Conservation (phyloP, 2,113 vertebrate species). For the Dolichotis patagonum region DNA sequence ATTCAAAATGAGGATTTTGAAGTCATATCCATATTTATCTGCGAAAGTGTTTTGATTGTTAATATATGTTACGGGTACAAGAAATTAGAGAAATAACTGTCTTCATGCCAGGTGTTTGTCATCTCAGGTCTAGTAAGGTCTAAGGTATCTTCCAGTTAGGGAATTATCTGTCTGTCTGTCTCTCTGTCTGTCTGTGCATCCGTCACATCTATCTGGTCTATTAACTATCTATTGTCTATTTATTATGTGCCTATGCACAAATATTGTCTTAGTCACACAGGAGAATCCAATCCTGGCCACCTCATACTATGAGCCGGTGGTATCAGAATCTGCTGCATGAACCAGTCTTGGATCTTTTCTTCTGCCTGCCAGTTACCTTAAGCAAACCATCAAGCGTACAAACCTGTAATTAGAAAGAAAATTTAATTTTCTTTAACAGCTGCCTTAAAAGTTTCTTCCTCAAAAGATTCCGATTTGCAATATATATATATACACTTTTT, state of each 20-base stretch:
- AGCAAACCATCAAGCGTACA: constrained; percentile 19
- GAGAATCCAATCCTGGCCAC: neutral
- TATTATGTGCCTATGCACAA: neutral
- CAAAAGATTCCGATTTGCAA: constrained; percentile 53
- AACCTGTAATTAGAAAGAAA: constrained; percentile 40
- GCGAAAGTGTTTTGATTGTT: neutral
- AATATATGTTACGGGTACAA: neutral
- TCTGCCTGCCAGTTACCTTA: neutral
- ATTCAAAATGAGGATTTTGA: neutral
- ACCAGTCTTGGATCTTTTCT: neutral
- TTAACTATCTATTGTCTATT: neutral
- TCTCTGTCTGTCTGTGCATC: neutral
- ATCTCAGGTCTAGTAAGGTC: neutral
- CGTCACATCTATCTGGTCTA: neutral
- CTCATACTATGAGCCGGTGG: neutral
- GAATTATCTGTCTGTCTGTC: neutral
- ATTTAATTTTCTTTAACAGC: neutral
- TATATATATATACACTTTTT: too few species aligned
- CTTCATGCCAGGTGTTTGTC: neutral
- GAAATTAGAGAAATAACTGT: neutral
- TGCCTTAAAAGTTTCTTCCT: constrained; percentile 14
- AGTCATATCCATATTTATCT: neutral
- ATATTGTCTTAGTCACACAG: neutral
- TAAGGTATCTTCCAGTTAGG: neutral
- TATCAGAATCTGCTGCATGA: neutral